Evolutionary conservation across 2,888 invertebrate species (phyloP).

Genomic region (Drosophila mettleri): DNA sequence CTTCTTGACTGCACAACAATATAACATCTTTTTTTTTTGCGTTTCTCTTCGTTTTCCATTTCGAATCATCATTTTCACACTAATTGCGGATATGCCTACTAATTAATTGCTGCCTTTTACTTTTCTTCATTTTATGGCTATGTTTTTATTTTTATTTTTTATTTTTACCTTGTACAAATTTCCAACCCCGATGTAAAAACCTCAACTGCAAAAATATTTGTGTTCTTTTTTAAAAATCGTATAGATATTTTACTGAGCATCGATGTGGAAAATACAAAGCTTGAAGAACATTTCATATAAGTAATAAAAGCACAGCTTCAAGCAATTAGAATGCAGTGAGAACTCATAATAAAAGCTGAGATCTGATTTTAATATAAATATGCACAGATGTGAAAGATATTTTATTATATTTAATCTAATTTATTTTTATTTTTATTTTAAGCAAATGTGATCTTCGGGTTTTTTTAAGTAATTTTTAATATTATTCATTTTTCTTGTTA

Average conservation of each 20-base stretch:
- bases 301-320: neutral
- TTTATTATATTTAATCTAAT: too few relatives aligned
- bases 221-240: neutral
- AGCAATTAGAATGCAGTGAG: too few relatives aligned
- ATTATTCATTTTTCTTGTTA: too few relatives aligned
- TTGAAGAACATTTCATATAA: neutral
- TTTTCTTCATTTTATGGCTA: slow-evolving; percentile 31
- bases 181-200: slow-evolving; percentile 50
- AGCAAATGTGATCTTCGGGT: too few relatives aligned
- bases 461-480: too few relatives aligned
- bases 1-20: slow-evolving; percentile 39
- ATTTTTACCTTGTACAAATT: neutral
- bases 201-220: neutral
- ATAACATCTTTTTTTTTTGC: neutral
- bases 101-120: slow-evolving; percentile 64
- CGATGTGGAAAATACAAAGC: neutral
- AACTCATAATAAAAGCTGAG: too few relatives aligned
- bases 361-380: too few relatives aligned
- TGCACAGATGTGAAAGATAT: too few relatives aligned
- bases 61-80: slow-evolving; percentile 74
- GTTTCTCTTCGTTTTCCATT: slow-evolving; percentile 31
- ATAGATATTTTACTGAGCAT: neutral
- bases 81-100: slow-evolving; percentile 76
- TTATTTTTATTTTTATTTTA: too few relatives aligned
- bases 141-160: slow-evolving; percentile 11